Base-by-base conservation (phyloP, 1,140 invertebrate species). In the Hirudo medicinalis region DNA sequence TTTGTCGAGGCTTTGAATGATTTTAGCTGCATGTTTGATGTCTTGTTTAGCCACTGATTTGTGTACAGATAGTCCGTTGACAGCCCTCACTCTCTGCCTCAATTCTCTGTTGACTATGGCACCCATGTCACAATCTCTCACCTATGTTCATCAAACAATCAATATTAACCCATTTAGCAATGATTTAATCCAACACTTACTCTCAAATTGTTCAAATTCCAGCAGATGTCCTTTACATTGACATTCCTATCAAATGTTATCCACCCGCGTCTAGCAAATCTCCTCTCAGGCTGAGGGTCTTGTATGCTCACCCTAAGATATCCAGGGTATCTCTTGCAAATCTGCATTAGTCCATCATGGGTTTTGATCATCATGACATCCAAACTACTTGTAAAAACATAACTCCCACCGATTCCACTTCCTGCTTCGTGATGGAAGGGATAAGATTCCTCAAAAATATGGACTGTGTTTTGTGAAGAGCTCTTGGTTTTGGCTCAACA, bases 151-250 rank as follows among this genome's bases (percentile, higher is more conserved):
- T 13, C 22, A 22, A 54, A 27, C 19, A 36, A 29, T 69, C 67
- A 22, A 29, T 15, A 27, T 15, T 63, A 63, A 63, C 32, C 32
- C 32, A 36, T 3, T 11, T 8, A 49, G 43, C 15, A 49, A 49
- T 63, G 22, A 63, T 32, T 27, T 27, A 32, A 40, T 60, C 27
- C 75, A 54, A 71, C 29, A 80, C 81, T 83, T 82, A 92, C 89
- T 76, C 91, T 83, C 73, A 96, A 93, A 77, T 94, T 97, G 78
- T 97, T 98, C 15, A 99, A 85, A 80, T 92, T 94, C 94, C 94
- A 99, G 81, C 96, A 99, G 72, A 99, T 98, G 81, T 99, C 94
- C 81, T 97, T 98, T 73, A 99, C 98, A 80, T 98, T 97, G 11
- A 97, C 94, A 78, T 94, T 89, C 54, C 92, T 84, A 76, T 93